A percentile compares a stretch with the other conserved stretches of the same genome.
Conservation (phyloP, 2,113 vertebrate species). For the Nymphicus hollandicus region DNA sequence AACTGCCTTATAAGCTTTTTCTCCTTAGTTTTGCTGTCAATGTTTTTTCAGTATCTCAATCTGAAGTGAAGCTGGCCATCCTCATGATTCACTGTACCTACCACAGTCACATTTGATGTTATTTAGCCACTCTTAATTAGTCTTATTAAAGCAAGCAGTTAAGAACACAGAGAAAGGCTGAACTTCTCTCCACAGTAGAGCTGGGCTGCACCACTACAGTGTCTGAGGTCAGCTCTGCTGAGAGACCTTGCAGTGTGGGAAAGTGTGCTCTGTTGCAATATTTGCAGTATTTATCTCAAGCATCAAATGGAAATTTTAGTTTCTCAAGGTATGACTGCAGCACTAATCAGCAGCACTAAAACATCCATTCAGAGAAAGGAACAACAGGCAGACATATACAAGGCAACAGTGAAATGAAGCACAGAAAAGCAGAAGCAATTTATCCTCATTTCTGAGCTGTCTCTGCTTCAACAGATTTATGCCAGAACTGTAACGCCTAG, state of each 20-base stretch:
- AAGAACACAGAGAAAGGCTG: background rate
- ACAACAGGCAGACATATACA: background rate
- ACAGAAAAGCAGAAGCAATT: background rate
- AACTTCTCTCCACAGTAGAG: background rate
- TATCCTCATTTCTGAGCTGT: background rate
- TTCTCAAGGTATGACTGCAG: background rate
- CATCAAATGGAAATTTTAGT: background rate
- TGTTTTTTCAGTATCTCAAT: background rate
- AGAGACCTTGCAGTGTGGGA: rapidly evolving
- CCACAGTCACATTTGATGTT: background rate
- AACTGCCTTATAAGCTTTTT: background rate
- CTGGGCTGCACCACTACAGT: background rate
- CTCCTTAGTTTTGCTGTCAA: background rate
- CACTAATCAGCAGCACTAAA: background rate
- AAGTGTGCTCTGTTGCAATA: background rate
- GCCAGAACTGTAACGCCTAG: background rate
- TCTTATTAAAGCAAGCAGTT: background rate
- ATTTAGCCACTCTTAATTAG: background rate
- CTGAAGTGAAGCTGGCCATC: background rate
- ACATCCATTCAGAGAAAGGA: background rate
- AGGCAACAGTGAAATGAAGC: background rate
- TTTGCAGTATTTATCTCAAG: background rate
- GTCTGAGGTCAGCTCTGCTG: background rate
- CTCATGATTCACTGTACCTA: background rate
- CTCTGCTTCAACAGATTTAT: background rate